phyloP scores from a whole-genome alignment of 92 coral and sea anemone species.

The Paragorgia papillata region DNA sequence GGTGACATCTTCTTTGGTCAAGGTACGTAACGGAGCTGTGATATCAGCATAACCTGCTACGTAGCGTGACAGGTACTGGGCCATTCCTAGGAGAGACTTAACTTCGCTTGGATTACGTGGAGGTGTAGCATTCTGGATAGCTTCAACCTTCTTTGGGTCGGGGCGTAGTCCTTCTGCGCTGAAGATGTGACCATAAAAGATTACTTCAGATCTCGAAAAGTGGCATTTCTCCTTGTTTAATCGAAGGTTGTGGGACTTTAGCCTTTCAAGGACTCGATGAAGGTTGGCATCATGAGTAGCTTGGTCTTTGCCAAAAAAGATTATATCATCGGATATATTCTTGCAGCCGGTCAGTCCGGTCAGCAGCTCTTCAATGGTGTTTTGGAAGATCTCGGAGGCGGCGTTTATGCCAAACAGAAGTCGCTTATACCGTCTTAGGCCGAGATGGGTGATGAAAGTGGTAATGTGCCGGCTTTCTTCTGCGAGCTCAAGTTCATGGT shows the following conservation, averaged over 20 bases:
- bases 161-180: slow-evolving; percentile 42
- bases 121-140: slow-evolving; percentile 50
- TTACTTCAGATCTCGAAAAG: slow-evolving; percentile 51
- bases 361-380: slow-evolving; percentile 62
- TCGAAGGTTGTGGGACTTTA: slow-evolving; percentile 59
- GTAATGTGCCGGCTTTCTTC: slow-evolving; percentile 68
- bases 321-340: slow-evolving; percentile 67
- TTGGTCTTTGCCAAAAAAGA: slow-evolving; percentile 58
- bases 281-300: slow-evolving; percentile 62
- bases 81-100: slow-evolving; percentile 31
- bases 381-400: slow-evolving; percentile 75
- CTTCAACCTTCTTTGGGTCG: slow-evolving; percentile 44
- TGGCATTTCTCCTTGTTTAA: slow-evolving; percentile 61
- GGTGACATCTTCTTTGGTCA: slow-evolving; percentile 58
- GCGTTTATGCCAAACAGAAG: slow-evolving; percentile 73
- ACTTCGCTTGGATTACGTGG: slow-evolving; percentile 46
- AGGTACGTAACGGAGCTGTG: slow-evolving; percentile 56
- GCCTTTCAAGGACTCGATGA: slow-evolving; percentile 45
- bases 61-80: slow-evolving; percentile 45
- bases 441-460: slow-evolving; percentile 65
- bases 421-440: slow-evolving; percentile 61
- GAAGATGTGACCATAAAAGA: too few species aligned
- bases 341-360: slow-evolving; percentile 73
- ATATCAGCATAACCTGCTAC: slow-evolving; percentile 52
- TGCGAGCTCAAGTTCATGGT: slow-evolving; percentile 68